phyloP scores from a whole-genome alignment of 2,888 invertebrate genomes.

The Macrosoma leucophasiata region DNA sequence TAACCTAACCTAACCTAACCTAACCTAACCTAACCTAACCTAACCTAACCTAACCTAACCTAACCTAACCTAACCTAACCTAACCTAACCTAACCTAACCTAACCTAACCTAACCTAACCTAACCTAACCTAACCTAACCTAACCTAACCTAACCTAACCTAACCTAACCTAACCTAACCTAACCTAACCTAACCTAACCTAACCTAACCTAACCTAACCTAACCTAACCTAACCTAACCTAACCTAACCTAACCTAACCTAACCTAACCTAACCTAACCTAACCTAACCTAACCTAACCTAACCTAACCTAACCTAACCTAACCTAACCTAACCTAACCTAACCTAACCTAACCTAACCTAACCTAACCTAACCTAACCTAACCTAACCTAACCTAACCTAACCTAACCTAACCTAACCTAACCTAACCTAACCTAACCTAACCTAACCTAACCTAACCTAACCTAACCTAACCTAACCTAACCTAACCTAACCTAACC shows the following conservation, averaged over 20 bases:
- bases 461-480: conserved; percentile 24
- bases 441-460: conserved; percentile 21
- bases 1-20: conserved; percentile 29
- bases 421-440: conserved; percentile 25
- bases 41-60: conserved; percentile 28
- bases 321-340: conserved; percentile 25
- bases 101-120: conserved; percentile 28
- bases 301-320: conserved; percentile 26
- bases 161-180: conserved; percentile 19
- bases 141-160: conserved; percentile 24
- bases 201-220: conserved; percentile 29
- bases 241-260: conserved; percentile 29
- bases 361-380: conserved; percentile 24
- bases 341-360: conserved; percentile 18
- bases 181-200: conserved; percentile 27
- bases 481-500: no score
- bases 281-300: conserved; percentile 22
- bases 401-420: conserved; percentile 25
- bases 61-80: conserved; percentile 28
- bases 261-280: conserved; percentile 28
- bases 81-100: conserved; percentile 28
- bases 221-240: conserved; percentile 28
- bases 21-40: conserved; percentile 27
- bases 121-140: conserved; percentile 27
- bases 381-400: conserved; percentile 25